Evolutionary conservation across 2,113 vertebrate species (phyloP).

Genomic region (Leucosticte australis): DNA sequence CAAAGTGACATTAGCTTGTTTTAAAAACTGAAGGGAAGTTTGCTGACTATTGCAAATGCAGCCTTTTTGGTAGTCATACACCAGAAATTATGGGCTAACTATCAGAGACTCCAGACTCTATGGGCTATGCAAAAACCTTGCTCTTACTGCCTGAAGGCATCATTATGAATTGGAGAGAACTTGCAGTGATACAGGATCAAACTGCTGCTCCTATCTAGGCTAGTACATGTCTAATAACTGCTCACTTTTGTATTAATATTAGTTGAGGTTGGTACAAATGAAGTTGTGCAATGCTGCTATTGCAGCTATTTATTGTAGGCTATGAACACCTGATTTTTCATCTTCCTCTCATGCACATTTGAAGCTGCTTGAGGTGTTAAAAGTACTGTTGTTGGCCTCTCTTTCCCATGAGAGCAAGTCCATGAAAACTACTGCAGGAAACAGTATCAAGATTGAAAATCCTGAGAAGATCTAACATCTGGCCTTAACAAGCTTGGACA

Average conservation of each 20-base stretch:
- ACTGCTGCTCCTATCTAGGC: neutral
- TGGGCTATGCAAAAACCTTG: neutral
- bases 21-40: neutral
- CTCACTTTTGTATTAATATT: neutral
- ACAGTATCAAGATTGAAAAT: neutral
- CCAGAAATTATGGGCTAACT: neutral
- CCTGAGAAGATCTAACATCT: neutral
- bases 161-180: neutral
- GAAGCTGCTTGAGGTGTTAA: neutral
- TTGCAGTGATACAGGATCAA: neutral
- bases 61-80: neutral
- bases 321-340: neutral
- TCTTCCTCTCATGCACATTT: neutral
- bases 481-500: neutral
- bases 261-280: neutral
- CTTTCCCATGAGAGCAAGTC: neutral
- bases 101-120: neutral
- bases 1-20: neutral
- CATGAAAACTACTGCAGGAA: neutral
- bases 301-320: neutral
- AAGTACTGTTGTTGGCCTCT: neutral
- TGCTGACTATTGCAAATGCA: neutral
- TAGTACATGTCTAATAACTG: neutral
- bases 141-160: neutral
- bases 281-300: neutral